These are phyloP conservation scores for Ditylenchus dipsaci DNA, from an alignment of 1,140 invertebrate genomes.

Conservation along the genomic window DNA sequence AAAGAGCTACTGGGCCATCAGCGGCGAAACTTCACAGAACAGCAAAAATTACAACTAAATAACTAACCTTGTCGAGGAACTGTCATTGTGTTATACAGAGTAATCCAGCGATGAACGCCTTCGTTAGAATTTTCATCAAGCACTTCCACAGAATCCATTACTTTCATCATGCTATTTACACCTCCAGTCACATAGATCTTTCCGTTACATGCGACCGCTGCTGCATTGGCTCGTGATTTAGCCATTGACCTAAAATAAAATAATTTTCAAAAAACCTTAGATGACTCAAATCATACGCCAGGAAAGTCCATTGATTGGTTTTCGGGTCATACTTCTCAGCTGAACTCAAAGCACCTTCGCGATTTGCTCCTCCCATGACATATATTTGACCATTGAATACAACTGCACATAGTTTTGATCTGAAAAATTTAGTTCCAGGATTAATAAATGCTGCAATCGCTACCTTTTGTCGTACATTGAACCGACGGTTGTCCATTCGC, in stretches of 20 bases:
- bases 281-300: not conserved
- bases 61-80: not conserved
- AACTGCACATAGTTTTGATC: not conserved
- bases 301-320: not conserved
- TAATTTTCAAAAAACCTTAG: not conserved
- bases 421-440: not conserved
- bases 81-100: not conserved
- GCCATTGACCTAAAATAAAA: not conserved
- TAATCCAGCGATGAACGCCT: not conserved
- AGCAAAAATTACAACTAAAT: not conserved
- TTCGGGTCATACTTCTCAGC: not conserved
- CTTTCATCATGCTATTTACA: not conserved
- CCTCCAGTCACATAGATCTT: not conserved
- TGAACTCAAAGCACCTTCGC: not conserved
- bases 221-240: not conserved
- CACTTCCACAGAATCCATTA: not conserved
- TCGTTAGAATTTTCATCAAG: not conserved
- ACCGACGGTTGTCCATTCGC: not conserved
- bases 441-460: not conserved
- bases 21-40: too few relatives aligned
- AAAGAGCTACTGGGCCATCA: too few relatives aligned
- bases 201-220: not conserved
- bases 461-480: not conserved
- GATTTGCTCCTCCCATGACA: not conserved
- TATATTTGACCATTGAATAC: not conserved